Base-by-base conservation (phyloP, 1,140 invertebrate species). In the Subanguina moxae region DNA sequence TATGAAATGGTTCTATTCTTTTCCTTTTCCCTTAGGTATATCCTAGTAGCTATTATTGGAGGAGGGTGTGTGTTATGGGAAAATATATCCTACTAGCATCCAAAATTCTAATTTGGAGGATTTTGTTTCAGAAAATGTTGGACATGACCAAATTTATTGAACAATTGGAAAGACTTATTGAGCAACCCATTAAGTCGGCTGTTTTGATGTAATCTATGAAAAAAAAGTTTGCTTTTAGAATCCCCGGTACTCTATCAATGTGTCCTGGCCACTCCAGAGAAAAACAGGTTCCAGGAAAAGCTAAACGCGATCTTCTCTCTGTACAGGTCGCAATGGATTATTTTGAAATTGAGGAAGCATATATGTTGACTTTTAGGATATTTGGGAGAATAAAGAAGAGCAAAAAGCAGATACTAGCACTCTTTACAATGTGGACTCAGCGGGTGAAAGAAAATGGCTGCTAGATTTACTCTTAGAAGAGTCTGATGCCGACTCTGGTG, bases 171-270 rank as follows among this genome's bases (percentile, higher is more conserved):
- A 28, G 45, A 15, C 66, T 77, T 38, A 73, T 77, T 32, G 58
- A 73, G 23, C 75, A 77, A 30, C 75, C 75, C 19, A 77, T 77
- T 11, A 77, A 79, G 75, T 76, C 42, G 13, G 77, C 48, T 57
- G n/a, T 21, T 59, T 9, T 59, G 19, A 59, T 61, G 17, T 52
- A 52, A 15, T 59, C 17, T 28, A 1, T 9, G 42, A 42, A 23
- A 43, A 69, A 21, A 25, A 25, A 28, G 59, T 43, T 38, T 23
- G 1, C 28, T 64, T 67, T 71, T 30, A 77, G 75, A 64, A 79
- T 77, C 56, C 75, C 75, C 17, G 66, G 75, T 23, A 76, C 71
- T 3, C 32, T 72, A 32, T 75, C 62, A 28, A 70, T 62, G 48
- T 52, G 32, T 11, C 48, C 38, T 0, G 71, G 32, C 13, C 65